Evolutionary conservation across 2,113 vertebrate genomes (phyloP).

Genomic region (Struthio camelus): DNA sequence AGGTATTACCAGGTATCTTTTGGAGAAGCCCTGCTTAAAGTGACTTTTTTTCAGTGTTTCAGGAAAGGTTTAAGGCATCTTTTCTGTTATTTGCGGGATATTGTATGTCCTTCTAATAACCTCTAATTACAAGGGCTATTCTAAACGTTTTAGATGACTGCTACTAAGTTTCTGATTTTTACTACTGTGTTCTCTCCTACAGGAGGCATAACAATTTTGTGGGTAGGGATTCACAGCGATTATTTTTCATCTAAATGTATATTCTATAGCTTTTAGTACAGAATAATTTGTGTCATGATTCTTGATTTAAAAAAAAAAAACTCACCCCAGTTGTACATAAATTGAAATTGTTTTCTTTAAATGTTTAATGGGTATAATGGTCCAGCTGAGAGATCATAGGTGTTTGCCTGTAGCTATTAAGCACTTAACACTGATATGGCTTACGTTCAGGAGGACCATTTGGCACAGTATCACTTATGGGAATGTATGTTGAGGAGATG

Average conservation of each 20-base stretch:
- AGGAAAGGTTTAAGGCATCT: neutral
- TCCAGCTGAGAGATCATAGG: slow-evolving; percentile 37
- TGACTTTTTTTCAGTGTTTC: neutral
- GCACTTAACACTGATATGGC: slow-evolving; percentile 29
- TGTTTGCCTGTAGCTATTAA: slow-evolving; percentile 50
- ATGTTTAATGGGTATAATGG: slow-evolving; percentile 64
- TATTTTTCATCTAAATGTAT: slow-evolving; percentile 43
- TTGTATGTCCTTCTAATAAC: neutral
- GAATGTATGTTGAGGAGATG: slow-evolving; percentile 16
- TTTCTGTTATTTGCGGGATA: neutral
- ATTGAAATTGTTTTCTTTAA: slow-evolving; percentile 57
- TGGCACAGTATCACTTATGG: slow-evolving; percentile 8
- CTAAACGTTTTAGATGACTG: neutral
- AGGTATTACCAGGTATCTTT: neutral
- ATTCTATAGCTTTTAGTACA: slow-evolving; percentile 24
- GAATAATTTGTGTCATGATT: neutral
- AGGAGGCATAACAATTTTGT: neutral
- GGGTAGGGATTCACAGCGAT: neutral
- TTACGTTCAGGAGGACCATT: slow-evolving; percentile 58
- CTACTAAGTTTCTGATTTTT: neutral
- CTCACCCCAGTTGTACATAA: neutral
- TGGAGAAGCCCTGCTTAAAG: neutral
- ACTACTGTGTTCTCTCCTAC: neutral
- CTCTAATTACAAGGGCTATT: neutral
- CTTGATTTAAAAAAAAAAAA: neutral